Conservation (phyloP, 1,140 invertebrate species). For the Sinonovacula constricta region DNA sequence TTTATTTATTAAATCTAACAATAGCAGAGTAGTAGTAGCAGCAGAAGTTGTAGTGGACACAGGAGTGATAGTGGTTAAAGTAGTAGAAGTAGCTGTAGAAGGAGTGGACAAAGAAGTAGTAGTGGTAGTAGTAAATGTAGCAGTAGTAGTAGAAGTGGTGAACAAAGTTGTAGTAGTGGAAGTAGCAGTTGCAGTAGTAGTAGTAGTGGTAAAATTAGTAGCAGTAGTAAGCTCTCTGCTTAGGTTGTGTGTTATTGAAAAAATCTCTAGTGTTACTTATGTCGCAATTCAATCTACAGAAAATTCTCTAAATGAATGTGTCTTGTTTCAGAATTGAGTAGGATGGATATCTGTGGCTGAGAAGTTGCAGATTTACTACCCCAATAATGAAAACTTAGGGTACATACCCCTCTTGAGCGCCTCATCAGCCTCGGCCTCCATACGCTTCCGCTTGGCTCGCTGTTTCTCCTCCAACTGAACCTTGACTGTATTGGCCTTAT, state of each 20-base stretch:
- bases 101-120: too few species aligned
- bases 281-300: neutral
- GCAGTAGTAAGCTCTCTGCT: neutral
- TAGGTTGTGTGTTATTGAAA: neutral
- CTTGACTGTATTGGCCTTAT: conserved; percentile 97
- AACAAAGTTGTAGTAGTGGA: too few species aligned
- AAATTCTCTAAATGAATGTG: neutral
- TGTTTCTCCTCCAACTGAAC: conserved; percentile 96
- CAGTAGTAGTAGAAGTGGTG: too few species aligned
- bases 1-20: neutral
- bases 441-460: conserved; percentile 78
- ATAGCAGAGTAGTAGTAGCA: neutral
- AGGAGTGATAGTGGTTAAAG: neutral
- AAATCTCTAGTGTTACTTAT: neutral
- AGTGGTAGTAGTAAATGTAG: too few species aligned
- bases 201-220: too few species aligned
- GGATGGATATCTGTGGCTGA: neutral
- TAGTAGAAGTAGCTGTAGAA: too few species aligned
- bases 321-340: neutral
- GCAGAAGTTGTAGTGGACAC: neutral
- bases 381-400: neutral
- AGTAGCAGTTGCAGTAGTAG: too few species aligned
- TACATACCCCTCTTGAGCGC: conserved; percentile 84
- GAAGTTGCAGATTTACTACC: neutral
- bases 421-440: conserved; percentile 89